Evolutionary conservation across 2,888 invertebrate species (phyloP).

Genomic region (Tipula confusa): DNA sequence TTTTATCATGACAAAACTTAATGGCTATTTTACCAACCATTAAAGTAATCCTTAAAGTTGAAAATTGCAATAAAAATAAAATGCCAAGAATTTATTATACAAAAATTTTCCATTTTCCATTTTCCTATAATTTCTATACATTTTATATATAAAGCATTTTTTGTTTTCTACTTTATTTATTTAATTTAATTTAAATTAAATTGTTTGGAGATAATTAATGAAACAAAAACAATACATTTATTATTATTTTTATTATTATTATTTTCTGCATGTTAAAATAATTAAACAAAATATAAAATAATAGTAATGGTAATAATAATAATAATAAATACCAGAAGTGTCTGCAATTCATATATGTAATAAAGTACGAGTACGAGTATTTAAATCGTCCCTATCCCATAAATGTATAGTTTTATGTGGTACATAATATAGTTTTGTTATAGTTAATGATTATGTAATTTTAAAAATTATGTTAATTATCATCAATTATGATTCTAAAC

Average conservation of each 20-base stretch:
- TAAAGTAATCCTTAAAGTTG: slow-evolving; percentile 25
- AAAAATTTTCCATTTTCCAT: neutral
- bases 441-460: neutral
- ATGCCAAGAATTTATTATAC: neutral
- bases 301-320: neutral
- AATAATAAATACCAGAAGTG: neutral
- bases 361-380: neutral
- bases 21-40: neutral
- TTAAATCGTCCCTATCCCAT: neutral
- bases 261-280: slow-evolving; percentile 1
- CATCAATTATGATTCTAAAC: neutral
- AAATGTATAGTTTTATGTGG: no score
- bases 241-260: no score
- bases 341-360: neutral
- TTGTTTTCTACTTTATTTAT: neutral
- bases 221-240: neutral
- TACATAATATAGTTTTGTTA: neutral
- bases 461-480: neutral
- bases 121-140: no score
- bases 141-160: neutral
- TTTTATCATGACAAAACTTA: neutral
- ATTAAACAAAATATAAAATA: neutral
- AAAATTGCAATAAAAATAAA: neutral
- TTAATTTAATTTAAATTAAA: slow-evolving; percentile 20
- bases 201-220: slow-evolving; percentile 25